Evolutionary conservation across 2,797 vertebrate genomes (phyloP), one percentile per base, ranked within the genome.

Genomic region (Sciurus carolinensis): DNA sequence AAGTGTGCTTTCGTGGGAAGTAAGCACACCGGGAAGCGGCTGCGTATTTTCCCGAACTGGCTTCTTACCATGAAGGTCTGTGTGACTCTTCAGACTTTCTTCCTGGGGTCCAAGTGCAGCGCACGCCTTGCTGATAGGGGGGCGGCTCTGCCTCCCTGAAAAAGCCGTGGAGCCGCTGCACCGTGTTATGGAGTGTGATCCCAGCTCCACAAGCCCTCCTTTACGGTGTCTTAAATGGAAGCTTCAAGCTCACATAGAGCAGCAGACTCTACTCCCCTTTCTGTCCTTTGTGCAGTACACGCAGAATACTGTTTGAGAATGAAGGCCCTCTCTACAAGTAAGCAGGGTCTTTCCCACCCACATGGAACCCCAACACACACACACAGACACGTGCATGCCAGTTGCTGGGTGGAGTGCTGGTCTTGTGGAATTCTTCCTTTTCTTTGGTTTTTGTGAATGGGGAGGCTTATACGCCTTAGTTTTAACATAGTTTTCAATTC

Each of bases 1-100:
- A 98, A 98, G 98, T 98, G 98, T 97, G 98, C 97, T 98, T 98
- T 98, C 98, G 98, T 97, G 95, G 96, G 97, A 97, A 97, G 92
- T 98, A 97, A 98, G 98, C 97, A 96, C 96, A 96, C 92, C 0
- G 87, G 97, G 95, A 98, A 96, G 91, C 96, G 98, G 91, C 93
- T 98, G 94, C 97, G 95, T 88, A 97, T 97, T 98, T 98, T 97
- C 94, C 93, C 97, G 97, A 98, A 96, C 94, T 92, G 90, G 89
- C 92, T 66, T 94, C 97, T 97, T 95, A 97, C 96, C 85, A 77
- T 85, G 96, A 59, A 3, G 90, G 95, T 98, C 97, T 97, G 91
- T 67, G 66, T 97, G 97, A 97, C 96, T 98, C 98, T 98, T 98
- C 94, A 77, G 9, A 96, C 97, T 98, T 98, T 98, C 98, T 98